Evolutionary conservation across 1,140 invertebrate genomes (phyloP).

Genomic region (Micrasema longulum): DNA sequence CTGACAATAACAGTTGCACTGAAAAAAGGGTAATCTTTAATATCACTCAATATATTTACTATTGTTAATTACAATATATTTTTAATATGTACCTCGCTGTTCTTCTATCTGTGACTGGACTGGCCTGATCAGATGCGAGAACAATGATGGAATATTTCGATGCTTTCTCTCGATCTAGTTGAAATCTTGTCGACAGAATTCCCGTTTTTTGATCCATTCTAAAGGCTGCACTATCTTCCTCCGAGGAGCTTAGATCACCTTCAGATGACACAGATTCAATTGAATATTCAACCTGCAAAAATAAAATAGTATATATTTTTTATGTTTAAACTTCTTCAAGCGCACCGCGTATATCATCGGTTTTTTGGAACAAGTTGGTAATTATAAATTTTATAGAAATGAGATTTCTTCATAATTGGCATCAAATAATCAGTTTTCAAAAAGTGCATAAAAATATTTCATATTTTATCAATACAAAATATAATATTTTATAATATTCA

Average conservation of each 20-base stretch:
- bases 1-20: conserved; percentile 86
- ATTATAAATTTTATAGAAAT: too few species aligned
- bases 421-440: too few species aligned
- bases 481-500: too few species aligned
- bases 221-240: conserved; percentile 75
- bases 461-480: too few species aligned
- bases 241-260: conserved; percentile 59
- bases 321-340: too few species aligned
- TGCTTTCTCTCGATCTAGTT: conserved; percentile 89
- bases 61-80: too few species aligned
- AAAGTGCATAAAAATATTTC: too few species aligned
- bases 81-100: conserved; percentile 72
- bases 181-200: conserved; percentile 83
- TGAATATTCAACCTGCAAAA: conserved; percentile 77
- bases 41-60: not conserved
- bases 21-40: conserved; percentile 50
- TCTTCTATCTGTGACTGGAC: conserved; percentile 75
- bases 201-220: conserved; percentile 85
- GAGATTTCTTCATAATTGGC: too few species aligned
- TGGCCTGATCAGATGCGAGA: conserved; percentile 86
- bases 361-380: too few species aligned
- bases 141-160: conserved; percentile 89
- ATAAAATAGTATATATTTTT: too few species aligned
- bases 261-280: conserved; percentile 78
- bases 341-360: too few species aligned